Percentiles rank a stretch among this genome's conserved stretches.
These are phyloP conservation scores for Cyclophora punctaria DNA, from an alignment of 2,888 invertebrate species.

Conservation along the genomic window DNA sequence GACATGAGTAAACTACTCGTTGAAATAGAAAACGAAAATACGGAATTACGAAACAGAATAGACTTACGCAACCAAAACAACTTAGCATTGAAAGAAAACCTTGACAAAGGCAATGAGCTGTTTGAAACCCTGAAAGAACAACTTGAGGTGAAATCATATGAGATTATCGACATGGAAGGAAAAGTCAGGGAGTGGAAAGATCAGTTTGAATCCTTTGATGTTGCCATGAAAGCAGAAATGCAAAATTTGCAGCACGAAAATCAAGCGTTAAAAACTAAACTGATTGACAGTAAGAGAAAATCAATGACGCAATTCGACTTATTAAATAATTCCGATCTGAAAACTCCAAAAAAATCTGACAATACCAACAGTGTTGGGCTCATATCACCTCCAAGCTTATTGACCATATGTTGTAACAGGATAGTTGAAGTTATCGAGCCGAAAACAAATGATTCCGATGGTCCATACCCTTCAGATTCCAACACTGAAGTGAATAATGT, in stretches of 20 bases:
- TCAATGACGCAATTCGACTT: conserved; percentile 7
- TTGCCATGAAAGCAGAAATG: conserved; percentile 36
- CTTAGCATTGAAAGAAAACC: conserved; percentile 18
- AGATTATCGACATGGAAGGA: conserved; percentile 37
- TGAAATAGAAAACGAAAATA: conserved; percentile 25
- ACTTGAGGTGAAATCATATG: conserved; percentile 34
- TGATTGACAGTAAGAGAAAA: conserved; percentile 8
- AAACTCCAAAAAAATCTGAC: conserved; percentile 5
- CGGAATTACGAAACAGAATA: too few species aligned
- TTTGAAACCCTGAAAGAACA: conserved; percentile 36
- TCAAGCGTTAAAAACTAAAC: conserved; percentile 29
- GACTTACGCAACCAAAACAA: too few species aligned
- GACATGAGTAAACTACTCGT: conserved; percentile 25
- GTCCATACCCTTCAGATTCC: conserved; percentile 22
- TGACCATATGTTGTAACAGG: conserved; percentile 50
- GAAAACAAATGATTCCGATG: conserved; percentile 26
- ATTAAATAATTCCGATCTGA: conserved; percentile 9
- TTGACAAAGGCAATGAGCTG: conserved; percentile 28
- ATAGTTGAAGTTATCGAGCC: conserved; percentile 39
- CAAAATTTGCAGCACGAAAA: conserved; percentile 39
- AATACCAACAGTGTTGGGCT: conserved; percentile 14
- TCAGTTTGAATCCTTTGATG: conserved; percentile 34
- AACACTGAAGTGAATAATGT: conserved; percentile 16
- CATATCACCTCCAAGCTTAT: conserved; percentile 46
- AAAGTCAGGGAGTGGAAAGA: conserved; percentile 40